Base-by-base conservation (phyloP, 2,113 vertebrate species). In the Mungos mungo region DNA sequence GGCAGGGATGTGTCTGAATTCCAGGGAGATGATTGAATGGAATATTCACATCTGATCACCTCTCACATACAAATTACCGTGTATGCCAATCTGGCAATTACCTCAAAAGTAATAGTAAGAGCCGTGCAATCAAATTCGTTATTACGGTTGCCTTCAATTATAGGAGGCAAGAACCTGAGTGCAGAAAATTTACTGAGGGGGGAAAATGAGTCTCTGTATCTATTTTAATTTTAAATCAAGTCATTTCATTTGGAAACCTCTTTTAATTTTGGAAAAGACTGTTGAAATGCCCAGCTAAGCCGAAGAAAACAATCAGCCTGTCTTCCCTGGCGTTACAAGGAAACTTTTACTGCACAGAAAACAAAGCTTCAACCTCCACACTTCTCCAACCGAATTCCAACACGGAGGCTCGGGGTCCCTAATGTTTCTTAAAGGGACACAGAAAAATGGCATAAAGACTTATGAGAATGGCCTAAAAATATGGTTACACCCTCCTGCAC, bases 141-240 rank as follows among this genome's bases (percentile, higher is more conserved):
- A 97, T 98, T 96, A 96, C 85, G 85, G 74, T 87, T 97, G 96
- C 96, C 88, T 98, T 98, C 97, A 97, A 95, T 95, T 90, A 97
- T 31, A 54, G 84, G 60, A 96, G 82, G 93, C 90, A 96, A 97
- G 86, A 87, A 95, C 92, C 91, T 97, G 97, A 92, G 95, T 96
- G 79, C 18, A 74, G 96, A 96, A 96, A 90, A 95, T 97, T 84
- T 96, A 96, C 57, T 60, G 76, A 93, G 38, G 57, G 84, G 45
- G 60, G 18, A 68, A 76, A 93, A 94, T 80, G 68, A 83, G 72
- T 94, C 84, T 96, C 88, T 97, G 90, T 76, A 88, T 93, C 95
- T 96, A 95, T 96, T 97, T 97, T 96, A 96, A 98, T 98, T 98
- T 98, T 93, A 97, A 95, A 97, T 96, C 93, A 97, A 97, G 94